phyloP scores from a whole-genome alignment of 53 echinoderm and acorn worm genomes.

The Zoroaster sp. region DNA sequence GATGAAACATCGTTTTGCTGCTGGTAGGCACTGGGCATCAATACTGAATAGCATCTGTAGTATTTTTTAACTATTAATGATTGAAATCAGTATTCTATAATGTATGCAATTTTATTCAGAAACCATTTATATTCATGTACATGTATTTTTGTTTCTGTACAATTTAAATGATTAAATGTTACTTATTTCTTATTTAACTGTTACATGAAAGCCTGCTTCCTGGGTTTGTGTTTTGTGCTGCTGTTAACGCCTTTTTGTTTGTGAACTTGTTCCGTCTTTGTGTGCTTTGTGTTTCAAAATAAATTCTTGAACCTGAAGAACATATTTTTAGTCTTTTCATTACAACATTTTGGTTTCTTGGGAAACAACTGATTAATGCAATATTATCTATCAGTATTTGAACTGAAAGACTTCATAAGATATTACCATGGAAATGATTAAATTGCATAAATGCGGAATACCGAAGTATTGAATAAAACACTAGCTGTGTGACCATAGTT shows the following conservation, averaged over 20 bases:
- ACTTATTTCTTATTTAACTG: conserved; percentile 63
- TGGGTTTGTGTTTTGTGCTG: not conserved
- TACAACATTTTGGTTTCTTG: not conserved
- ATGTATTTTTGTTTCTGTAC: conserved; percentile 64
- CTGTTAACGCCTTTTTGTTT: not conserved
- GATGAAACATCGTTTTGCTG: not conserved
- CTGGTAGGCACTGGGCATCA: not conserved
- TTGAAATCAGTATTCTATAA: conserved; percentile 63
- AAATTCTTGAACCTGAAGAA: not conserved
- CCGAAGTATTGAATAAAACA: no score
- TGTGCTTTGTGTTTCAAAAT: not conserved
- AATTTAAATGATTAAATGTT: conserved; percentile 63
- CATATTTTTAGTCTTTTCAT: not conserved
- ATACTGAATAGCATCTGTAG: conserved; percentile 29
- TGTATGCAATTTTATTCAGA: conserved; percentile 64
- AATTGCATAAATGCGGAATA: no score
- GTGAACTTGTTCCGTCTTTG: not conserved
- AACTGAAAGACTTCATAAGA: no score
- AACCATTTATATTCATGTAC: conserved; percentile 63
- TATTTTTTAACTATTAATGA: conserved; percentile 59
- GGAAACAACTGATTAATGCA: not conserved
- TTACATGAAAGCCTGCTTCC: conserved; percentile 34
- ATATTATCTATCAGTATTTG: no score
- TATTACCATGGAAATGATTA: no score
- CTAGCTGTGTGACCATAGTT: no score